Evolutionary conservation across 2,888 invertebrate genomes (phyloP).

Genomic region (Platerodrilus igneus): DNA sequence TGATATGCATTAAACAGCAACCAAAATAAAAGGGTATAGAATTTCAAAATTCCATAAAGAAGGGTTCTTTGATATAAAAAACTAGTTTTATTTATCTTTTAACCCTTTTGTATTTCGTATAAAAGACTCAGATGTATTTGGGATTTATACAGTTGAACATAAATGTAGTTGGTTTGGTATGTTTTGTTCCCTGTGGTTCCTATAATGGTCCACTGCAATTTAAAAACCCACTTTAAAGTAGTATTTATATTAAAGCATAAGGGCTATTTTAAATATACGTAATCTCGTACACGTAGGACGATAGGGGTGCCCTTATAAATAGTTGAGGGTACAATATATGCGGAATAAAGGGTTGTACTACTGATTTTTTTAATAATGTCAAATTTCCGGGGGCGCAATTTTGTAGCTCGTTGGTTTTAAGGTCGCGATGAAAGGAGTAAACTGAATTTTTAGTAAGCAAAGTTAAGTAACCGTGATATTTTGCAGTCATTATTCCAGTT

Average conservation of each 20-base stretch:
- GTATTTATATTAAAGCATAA: slow-evolving; percentile 31
- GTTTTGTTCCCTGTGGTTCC: slow-evolving; percentile 2
- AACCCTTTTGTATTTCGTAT: slow-evolving; percentile 27
- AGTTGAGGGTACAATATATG: slow-evolving; percentile 12
- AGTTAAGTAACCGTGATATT: slow-evolving; percentile 10
- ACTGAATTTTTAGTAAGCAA: slow-evolving; percentile 10
- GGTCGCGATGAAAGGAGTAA: slow-evolving; percentile 10
- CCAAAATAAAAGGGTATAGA: slow-evolving; percentile 32
- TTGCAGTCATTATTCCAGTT: slow-evolving; percentile 9
- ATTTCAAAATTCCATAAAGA: slow-evolving; percentile 29
- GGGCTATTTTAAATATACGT: slow-evolving; percentile 35
- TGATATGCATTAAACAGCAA: slow-evolving; percentile 22
- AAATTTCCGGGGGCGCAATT: slow-evolving; percentile 27
- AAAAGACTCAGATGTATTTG: slow-evolving; percentile 27
- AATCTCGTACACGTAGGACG: slow-evolving; percentile 25
- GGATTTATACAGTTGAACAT: slow-evolving; percentile 23
- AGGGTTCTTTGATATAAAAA: slow-evolving; percentile 26
- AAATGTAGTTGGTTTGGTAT: background rate
- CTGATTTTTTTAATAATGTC: slow-evolving; percentile 29
- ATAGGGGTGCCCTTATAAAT: slow-evolving; percentile 32
- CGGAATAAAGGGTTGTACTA: slow-evolving; percentile 24
- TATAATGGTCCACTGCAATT: slow-evolving; percentile 17
- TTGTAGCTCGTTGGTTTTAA: slow-evolving; percentile 16
- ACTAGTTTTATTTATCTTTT: slow-evolving; percentile 26
- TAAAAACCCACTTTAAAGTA: slow-evolving; percentile 30